Conservation (phyloP, 2,888 invertebrate species). For the Anarsia innoxiella region DNA sequence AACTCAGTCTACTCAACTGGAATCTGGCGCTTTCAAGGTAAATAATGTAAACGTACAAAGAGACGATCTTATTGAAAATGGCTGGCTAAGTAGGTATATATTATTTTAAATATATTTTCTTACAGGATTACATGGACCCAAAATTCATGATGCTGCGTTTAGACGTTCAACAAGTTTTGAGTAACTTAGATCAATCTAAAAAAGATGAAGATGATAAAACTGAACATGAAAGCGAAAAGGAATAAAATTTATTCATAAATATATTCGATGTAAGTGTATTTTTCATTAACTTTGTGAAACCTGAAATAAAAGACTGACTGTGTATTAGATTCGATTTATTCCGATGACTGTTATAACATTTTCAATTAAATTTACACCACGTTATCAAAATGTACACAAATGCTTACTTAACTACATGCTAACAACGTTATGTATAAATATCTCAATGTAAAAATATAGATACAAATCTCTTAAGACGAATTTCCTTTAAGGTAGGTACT, state of each 20-base stretch:
- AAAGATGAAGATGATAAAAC: conserved; percentile 30
- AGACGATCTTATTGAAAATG: too few relatives aligned
- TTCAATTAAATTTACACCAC: conserved; percentile 36
- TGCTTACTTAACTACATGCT: conserved; percentile 41
- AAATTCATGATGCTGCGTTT: conserved; percentile 66
- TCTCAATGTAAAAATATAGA: conserved; percentile 67
- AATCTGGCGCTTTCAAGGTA: conserved; percentile 40
- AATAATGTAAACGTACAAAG: too few relatives aligned
- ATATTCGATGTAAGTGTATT: conserved; percentile 2
- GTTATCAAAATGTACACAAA: conserved; percentile 71
- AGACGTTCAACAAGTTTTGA: conserved; percentile 62
- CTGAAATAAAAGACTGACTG: conserved; percentile 57
- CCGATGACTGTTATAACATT: conserved; percentile 57
- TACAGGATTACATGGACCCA: conserved; percentile 66
- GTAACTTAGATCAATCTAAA: conserved; percentile 48
- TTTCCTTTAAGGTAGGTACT: conserved; percentile 35
- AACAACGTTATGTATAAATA: conserved; percentile 50
- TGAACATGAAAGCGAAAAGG: conserved; percentile 25
- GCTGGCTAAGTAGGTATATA: too few relatives aligned
- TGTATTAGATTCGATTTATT: conserved; percentile 60
- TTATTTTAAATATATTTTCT: too few relatives aligned
- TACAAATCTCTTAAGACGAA: conserved; percentile 45
- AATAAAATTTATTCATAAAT: conserved; percentile 9
- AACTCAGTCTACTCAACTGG: conserved; percentile 24
- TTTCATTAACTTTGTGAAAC: conserved; percentile 1